Evolutionary conservation across 2,888 invertebrate species (phyloP).

Genomic region (Nomada hirtipes): DNA sequence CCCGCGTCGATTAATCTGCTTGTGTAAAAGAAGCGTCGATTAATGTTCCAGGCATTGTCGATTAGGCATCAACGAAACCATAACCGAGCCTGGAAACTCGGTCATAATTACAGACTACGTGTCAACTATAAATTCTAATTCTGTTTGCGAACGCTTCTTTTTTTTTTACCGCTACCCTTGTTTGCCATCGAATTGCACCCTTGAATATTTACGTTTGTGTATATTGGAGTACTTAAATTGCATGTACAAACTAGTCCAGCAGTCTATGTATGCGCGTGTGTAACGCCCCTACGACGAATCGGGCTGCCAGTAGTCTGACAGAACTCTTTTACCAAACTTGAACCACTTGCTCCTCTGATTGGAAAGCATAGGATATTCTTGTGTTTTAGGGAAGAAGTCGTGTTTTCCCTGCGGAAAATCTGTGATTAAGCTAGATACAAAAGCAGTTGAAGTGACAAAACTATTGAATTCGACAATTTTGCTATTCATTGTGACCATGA

Average conservation of each 20-base stretch:
- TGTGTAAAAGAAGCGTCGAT: background rate
- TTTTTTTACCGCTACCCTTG: conserved; percentile 53
- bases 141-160: conserved; percentile 35
- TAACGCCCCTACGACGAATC: conserved; percentile 1
- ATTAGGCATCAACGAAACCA: conserved; percentile 32
- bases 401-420: background rate
- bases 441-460: too few relatives aligned
- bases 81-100: conserved; percentile 15
- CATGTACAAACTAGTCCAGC: background rate
- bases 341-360: background rate
- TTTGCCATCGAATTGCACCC: conserved; percentile 58
- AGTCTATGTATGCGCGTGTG: background rate
- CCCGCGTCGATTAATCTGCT: background rate
- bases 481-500: conserved; percentile 12
- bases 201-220: conserved; percentile 4
- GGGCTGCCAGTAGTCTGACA: background rate
- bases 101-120: conserved; percentile 36
- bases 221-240: conserved; percentile 1
- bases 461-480: background rate
- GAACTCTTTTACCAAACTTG: background rate
- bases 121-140: conserved; percentile 32
- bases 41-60: conserved; percentile 49
- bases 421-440: background rate
- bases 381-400: too few relatives aligned
- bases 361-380: background rate